These are phyloP conservation scores for Thera britannica DNA, from an alignment of 2,888 invertebrate genomes.

Conservation along the genomic window DNA sequence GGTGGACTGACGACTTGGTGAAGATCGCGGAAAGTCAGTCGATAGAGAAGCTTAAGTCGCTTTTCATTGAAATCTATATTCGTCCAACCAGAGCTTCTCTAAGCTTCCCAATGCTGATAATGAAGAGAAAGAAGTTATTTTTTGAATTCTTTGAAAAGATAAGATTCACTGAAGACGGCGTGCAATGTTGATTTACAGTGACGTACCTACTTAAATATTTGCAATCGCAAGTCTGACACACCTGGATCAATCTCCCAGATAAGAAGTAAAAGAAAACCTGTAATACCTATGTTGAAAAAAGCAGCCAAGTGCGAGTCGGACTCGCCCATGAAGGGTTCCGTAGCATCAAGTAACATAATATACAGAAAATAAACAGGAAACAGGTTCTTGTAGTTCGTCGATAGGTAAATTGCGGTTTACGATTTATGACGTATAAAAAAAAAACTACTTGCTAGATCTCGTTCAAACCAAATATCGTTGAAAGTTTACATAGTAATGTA, in stretches of 20 bases:
- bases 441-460: too few relatives aligned
- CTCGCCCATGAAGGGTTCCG: too few relatives aligned
- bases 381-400: too few relatives aligned
- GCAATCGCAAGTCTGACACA: slow-evolving; percentile 46
- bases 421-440: too few relatives aligned
- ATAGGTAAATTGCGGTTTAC: too few relatives aligned
- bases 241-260: slow-evolving; percentile 43
- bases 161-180: neutral
- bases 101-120: neutral
- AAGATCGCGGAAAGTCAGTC: neutral
- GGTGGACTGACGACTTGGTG: too few relatives aligned
- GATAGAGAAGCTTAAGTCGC: neutral
- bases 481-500: too few relatives aligned
- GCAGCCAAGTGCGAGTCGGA: too few relatives aligned
- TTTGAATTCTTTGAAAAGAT: neutral
- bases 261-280: slow-evolving; percentile 51
- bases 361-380: too few relatives aligned
- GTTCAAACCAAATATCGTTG: too few relatives aligned
- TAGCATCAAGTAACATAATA: too few relatives aligned
- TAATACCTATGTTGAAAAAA: slow-evolving; percentile 44
- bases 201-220: slow-evolving; percentile 9
- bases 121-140: neutral
- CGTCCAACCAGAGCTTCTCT: too few relatives aligned
- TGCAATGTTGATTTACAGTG: slow-evolving; percentile 1
- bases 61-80: neutral